Base-by-base conservation (phyloP, 2,797 vertebrate species). In the Chloroceryle inda region DNA sequence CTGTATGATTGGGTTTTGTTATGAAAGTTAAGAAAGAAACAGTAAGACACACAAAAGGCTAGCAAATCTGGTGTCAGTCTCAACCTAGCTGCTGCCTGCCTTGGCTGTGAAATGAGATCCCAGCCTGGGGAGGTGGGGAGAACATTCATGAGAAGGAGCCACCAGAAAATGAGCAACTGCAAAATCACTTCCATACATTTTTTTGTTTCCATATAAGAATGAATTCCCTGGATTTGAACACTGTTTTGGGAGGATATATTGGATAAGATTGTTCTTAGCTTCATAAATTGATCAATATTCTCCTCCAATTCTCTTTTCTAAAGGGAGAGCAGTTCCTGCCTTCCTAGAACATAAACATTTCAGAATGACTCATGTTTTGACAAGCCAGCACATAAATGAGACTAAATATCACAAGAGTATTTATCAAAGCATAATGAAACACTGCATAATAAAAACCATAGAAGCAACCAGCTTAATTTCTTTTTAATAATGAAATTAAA, bases 341-440 rank as follows among this genome's bases (percentile, higher is more conserved):
- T 88, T 84, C 58, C 38, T 27, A 72, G 35, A 94, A 91, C 31
- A 68, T 52, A 76, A 92, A 91, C 37, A 77, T 87, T 94, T 94
- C 74, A 85, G 27, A 89, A 52, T 80, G 53, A 59, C 22, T 93
- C n/a, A n/a, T 15, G 0, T 77, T 93, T 88, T 81, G 79, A 88
- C 68, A 90, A 76, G 38, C 27, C 71, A 64, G 33, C 37, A 50
- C n/a, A 89, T 49, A 85, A 91, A 40, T 38, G 69, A 22, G 68
- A 92, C 74, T 89, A 85, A 68, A 64, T 68, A 74, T 59, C 58
- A 52, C 14, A 40, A 45, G 11, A 84, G 52, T 89, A 29, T 89
- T 85, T 83, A 56, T 55, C 71, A 53, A 79, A 79, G n/a, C 20
- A 73, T 79, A 26, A 27, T 50, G 26, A 50, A 50, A 27, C 49